Percentiles rank a stretch among this genome's conserved stretches.
Evolutionary conservation across 2,888 invertebrate genomes (phyloP).

Genomic region (Diarsia mendica): DNA sequence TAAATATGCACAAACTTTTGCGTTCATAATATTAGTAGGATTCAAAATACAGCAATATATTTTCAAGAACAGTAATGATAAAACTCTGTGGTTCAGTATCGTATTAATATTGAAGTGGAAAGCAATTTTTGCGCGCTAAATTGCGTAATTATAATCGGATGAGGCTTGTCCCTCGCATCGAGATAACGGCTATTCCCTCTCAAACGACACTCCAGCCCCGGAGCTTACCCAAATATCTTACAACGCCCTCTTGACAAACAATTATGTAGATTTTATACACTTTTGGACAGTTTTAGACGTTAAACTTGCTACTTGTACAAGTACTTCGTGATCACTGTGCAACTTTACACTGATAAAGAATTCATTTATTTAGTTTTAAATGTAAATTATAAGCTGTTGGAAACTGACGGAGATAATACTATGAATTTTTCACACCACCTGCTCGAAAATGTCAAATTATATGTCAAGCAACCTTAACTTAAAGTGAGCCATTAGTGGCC

Average conservation of each 20-base stretch:
- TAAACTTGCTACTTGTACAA: slow-evolving; percentile 55
- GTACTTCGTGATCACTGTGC: slow-evolving; percentile 45
- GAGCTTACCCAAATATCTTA: slow-evolving; percentile 63
- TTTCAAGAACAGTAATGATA: background rate
- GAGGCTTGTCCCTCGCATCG: slow-evolving; percentile 53
- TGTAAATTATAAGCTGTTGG: slow-evolving; percentile 23
- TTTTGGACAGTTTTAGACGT: slow-evolving; percentile 54
- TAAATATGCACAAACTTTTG: too few species aligned
- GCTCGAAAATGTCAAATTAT: too few species aligned
- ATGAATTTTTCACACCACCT: too few species aligned
- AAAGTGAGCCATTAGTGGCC: too few species aligned
- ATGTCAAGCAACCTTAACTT: too few species aligned
- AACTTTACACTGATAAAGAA: slow-evolving; percentile 56
- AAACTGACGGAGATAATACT: slow-evolving; percentile 2
- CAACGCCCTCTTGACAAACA: slow-evolving; percentile 65
- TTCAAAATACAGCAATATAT: background rate
- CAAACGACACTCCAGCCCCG: slow-evolving; percentile 50
- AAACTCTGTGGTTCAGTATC: slow-evolving; percentile 7
- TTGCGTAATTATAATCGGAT: slow-evolving; percentile 62
- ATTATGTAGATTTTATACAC: slow-evolving; percentile 69
- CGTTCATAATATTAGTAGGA: too few species aligned
- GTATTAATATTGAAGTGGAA: slow-evolving; percentile 44
- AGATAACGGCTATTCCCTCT: slow-evolving; percentile 54
- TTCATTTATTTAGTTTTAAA: slow-evolving; percentile 58
- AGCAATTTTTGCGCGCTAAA: too few species aligned